phyloP scores from a whole-genome alignment of 2,888 invertebrate species.

The Ditylenchus weischeri region DNA sequence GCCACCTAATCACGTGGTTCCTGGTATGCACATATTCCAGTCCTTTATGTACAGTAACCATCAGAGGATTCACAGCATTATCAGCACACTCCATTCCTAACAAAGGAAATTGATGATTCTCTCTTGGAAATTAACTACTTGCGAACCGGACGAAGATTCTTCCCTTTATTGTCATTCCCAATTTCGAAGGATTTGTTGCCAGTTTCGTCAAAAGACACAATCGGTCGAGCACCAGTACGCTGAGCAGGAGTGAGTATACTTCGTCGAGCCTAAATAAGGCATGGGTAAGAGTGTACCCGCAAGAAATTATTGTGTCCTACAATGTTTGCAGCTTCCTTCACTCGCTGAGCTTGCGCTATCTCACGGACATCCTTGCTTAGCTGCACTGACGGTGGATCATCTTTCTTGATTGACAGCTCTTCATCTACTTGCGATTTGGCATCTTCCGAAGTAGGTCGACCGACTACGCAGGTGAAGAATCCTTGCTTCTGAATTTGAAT shows the following conservation, averaged over 20 bases:
- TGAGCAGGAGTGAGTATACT: no score
- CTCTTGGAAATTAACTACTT: no score
- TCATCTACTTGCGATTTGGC: conserved; percentile 33
- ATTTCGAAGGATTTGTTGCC: conserved; percentile 15
- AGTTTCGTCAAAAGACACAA: conserved; percentile 20
- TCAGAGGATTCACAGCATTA: no score
- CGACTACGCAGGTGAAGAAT: conserved; percentile 30
- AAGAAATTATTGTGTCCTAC: no score
- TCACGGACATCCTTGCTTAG: conserved; percentile 39
- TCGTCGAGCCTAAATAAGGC: no score
- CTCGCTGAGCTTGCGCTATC: conserved; percentile 27
- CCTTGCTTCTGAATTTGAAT: conserved; percentile 15
- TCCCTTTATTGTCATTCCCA: conserved; percentile 33
- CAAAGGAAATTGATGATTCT: no score
- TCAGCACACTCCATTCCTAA: no score
- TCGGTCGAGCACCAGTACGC: conserved; percentile 7
- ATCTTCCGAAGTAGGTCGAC: conserved; percentile 37
- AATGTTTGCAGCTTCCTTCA: conserved; percentile 9
- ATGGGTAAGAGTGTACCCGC: no score
- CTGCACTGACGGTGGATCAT: conserved; percentile 36
- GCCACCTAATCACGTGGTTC: no score
- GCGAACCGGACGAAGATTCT: conserved; percentile 32
- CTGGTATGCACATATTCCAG: no score
- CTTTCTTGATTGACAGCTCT: conserved; percentile 28
- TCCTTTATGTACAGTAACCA: no score